A percentile compares a stretch with the other conserved stretches of the same genome.
Conservation (phyloP, 2,113 vertebrate species). For the Mystacornis crossleyi region DNA sequence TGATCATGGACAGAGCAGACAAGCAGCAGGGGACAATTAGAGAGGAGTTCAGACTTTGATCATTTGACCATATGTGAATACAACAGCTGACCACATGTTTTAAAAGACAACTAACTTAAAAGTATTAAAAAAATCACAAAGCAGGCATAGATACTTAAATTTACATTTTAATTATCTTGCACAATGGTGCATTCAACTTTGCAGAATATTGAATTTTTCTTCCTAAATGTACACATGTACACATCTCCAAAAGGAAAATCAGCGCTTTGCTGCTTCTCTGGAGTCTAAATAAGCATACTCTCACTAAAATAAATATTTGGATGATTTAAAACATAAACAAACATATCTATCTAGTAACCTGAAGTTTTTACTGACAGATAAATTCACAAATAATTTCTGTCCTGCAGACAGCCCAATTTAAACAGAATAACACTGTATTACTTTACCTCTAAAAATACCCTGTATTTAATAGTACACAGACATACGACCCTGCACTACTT, state of each 20-base stretch:
- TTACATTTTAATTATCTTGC: slow-evolving; percentile 86
- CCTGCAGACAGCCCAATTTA: neutral
- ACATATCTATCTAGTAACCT: neutral
- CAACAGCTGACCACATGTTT: slow-evolving; percentile 96
- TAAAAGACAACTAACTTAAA: slow-evolving; percentile 91
- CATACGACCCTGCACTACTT: neutral
- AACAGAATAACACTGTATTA: neutral
- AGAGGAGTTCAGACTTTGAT: slow-evolving; percentile 97
- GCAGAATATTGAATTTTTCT: slow-evolving; percentile 73
- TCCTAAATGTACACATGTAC: slow-evolving; percentile 39
- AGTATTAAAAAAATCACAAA: slow-evolving; percentile 82
- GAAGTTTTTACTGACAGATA: slow-evolving; percentile 34
- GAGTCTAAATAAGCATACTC: slow-evolving; percentile 12
- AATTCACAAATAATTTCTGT: slow-evolving; percentile 22
- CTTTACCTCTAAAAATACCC: neutral
- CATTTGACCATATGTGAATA: slow-evolving; percentile 99
- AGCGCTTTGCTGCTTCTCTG: slow-evolving; percentile 30
- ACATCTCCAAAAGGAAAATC: slow-evolving; percentile 52
- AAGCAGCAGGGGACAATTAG: slow-evolving; percentile 99
- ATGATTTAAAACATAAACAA: slow-evolving; percentile 37
- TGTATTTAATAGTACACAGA: neutral
- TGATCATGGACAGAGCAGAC: slow-evolving; percentile 95
- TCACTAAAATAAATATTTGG: slow-evolving; percentile 35
- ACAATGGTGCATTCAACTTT: slow-evolving; percentile 77
- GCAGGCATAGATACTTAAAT: slow-evolving; percentile 84